Evolutionary conservation across 2,888 invertebrate species (phyloP).

Genomic region (Tortrix viridana): DNA sequence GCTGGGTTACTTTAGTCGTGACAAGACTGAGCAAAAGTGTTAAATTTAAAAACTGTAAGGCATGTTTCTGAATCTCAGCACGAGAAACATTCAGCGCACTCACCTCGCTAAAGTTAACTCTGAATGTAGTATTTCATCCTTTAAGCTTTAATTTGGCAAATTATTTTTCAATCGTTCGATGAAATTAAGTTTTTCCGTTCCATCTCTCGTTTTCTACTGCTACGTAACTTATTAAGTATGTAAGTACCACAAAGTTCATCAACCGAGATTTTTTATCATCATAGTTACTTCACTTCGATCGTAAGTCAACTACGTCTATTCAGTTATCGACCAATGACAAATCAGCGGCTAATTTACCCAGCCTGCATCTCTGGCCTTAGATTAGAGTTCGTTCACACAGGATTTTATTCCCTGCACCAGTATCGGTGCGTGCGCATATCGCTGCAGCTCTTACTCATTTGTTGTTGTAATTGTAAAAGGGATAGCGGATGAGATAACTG

Average conservation of each 20-base stretch:
- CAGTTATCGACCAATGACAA: constrained; percentile 26
- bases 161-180: no score
- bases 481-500: constrained; percentile 84
- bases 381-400: constrained; percentile 85
- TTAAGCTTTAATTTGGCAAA: no score
- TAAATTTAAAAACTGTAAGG: no score
- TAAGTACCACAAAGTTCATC: not conserved
- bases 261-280: not conserved
- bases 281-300: constrained; percentile 9
- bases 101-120: no score
- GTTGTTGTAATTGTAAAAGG: constrained; percentile 84
- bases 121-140: no score
- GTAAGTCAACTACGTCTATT: constrained; percentile 6
- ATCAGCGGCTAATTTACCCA: constrained; percentile 60
- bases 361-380: constrained; percentile 71
- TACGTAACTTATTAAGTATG: no score
- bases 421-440: constrained; percentile 79
- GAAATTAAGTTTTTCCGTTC: no score
- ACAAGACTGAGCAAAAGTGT: no score
- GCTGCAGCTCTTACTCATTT: constrained; percentile 82
- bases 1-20: not conserved
- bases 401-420: constrained; percentile 81
- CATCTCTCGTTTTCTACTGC: no score
- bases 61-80: no score
- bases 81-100: no score